A percentile compares a stretch with the other conserved stretches of the same genome.
Conservation (phyloP, 2,113 vertebrate genomes). For the Ammospiza nelsoni region DNA sequence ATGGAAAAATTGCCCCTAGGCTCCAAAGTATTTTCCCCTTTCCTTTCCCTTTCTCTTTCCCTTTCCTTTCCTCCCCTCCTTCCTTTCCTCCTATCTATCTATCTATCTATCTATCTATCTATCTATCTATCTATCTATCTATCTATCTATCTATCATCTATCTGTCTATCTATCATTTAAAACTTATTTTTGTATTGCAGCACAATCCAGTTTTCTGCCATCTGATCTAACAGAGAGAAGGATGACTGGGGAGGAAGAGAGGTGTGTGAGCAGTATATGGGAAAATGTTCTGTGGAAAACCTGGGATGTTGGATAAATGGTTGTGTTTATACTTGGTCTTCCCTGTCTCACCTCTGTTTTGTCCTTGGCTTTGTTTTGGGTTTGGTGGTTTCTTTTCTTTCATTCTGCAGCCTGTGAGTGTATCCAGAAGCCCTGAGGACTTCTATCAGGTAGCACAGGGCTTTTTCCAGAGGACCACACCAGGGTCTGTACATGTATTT, state of each 20-base stretch:
- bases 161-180: neutral
- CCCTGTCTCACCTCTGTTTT: neutral
- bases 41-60: too few species aligned
- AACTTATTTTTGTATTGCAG: neutral
- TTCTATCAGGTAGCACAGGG: neutral
- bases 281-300: neutral
- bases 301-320: neutral
- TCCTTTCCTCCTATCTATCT: too few species aligned
- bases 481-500: neutral
- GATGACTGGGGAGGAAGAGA: neutral
- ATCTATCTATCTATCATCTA: neutral
- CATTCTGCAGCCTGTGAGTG: neutral
- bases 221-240: neutral
- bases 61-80: too few species aligned
- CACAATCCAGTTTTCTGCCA: neutral
- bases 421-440: neutral
- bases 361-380: neutral
- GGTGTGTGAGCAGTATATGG: neutral
- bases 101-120: too few species aligned
- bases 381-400: neutral
- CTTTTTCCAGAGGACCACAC: neutral
- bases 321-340: neutral
- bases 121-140: too few species aligned
- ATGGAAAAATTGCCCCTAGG: neutral
- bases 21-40: neutral